Evolutionary conservation across 2,888 invertebrate species (phyloP).

Genomic region (Argyresthia albistria): DNA sequence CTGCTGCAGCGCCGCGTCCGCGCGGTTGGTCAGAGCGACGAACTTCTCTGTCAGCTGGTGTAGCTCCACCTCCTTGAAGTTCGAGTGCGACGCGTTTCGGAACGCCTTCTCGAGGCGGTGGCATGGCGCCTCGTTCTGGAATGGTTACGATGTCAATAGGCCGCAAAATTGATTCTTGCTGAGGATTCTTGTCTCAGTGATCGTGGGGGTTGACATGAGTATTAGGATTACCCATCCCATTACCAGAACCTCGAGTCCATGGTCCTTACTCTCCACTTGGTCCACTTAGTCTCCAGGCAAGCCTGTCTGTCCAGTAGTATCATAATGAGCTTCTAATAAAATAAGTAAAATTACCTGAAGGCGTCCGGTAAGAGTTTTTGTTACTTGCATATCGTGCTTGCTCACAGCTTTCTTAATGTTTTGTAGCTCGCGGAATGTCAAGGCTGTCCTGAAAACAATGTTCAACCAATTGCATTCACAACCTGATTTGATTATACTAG

Average conservation of each 20-base stretch:
- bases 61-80: conserved; percentile 49
- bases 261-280: no score
- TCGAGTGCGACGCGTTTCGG: conserved; percentile 44
- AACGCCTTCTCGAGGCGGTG: conserved; percentile 48
- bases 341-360: neutral
- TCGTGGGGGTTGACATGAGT: neutral
- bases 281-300: no score
- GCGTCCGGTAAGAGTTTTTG: neutral
- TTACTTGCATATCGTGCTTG: conserved; percentile 55
- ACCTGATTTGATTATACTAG: no score
- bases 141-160: neutral
- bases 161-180: no score
- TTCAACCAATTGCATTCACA: no score
- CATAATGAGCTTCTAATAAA: no score
- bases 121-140: conserved; percentile 47
- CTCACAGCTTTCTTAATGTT: conserved; percentile 65
- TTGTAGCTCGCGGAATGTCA: conserved; percentile 69
- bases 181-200: no score
- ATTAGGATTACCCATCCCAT: no score
- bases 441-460: conserved; percentile 54
- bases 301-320: no score
- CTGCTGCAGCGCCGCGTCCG: conserved; percentile 53
- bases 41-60: conserved; percentile 60
- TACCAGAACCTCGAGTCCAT: no score
- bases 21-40: conserved; percentile 53